Base-by-base conservation (phyloP, 2,797 vertebrate genomes). In the Alectoris magna region DNA sequence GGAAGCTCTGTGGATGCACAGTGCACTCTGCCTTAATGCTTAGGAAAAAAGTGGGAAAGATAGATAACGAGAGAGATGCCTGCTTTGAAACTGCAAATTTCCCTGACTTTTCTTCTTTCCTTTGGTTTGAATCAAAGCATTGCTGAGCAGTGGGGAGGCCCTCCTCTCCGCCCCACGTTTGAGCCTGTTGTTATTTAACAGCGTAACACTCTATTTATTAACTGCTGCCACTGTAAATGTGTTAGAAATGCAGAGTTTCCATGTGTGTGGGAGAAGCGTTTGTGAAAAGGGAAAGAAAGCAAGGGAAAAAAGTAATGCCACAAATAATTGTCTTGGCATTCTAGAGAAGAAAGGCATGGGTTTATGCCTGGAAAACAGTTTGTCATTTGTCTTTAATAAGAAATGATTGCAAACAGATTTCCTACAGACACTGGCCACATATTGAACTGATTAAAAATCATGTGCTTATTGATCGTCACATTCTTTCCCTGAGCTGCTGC, bases 111-210 rank as follows among this genome's bases (percentile, higher is more conserved):
- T 75, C 62, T 70, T 63, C 21, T 26, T n/a, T 43, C 2, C 0
- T 91, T 60, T 70, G 46, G 56, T 7, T 51, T 4, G 63, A 79
- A 91, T 73, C 68, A 89, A 88, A 94, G 74, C 83, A 12, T 24
- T 80, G 63, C 77, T 63, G 80, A 96, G 87, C 89, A 67, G 72
- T 63, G 84, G 92, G 92, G 71, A 94, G 82, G 70, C 60, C 77
- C 36, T 87, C 39, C 67, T 70, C 67, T 60, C 72, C 77, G 84
- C 84, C 69, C 39, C 2, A 5, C 2, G 0, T 84, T n/a, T 88
- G 80, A 93, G 88, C 77, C 90, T 80, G 72, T 71, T 91, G 84
- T 44, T 91, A 71, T 93, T 97, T 95, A 96, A 55, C 21, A 14
- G 82, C 64, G 69, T 56, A 92, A 44, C 49, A 5, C 67, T 43